A percentile compares a stretch with the other conserved stretches of the same genome.
Conservation (phyloP, 1,140 invertebrate species). For the Euwallacea fornicatus region DNA sequence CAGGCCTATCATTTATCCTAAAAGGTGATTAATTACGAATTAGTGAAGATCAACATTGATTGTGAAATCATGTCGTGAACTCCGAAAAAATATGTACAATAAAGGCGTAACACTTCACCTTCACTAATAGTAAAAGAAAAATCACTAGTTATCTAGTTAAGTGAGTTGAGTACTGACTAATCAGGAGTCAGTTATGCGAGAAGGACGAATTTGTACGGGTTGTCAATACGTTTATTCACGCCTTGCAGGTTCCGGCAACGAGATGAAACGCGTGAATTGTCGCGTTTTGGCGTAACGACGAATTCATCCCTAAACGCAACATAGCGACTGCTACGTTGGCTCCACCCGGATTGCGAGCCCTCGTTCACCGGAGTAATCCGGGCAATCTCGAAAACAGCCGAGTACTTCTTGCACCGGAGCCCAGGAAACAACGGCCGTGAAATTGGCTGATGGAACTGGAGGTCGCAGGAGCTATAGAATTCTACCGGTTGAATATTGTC, state of each 20-base stretch:
- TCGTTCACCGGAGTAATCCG: conserved; percentile 33
- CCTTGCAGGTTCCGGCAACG: conserved; percentile 1
- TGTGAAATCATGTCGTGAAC: too few relatives aligned
- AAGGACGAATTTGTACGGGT: neutral
- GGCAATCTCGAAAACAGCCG: conserved; percentile 30
- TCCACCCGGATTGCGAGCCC: conserved; percentile 47
- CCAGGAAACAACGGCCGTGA: conserved; percentile 45
- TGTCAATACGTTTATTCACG: neutral
- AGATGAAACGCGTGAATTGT: conserved; percentile 18
- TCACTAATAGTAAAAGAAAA: neutral
- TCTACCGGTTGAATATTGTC: neutral
- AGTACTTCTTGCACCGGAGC: conserved; percentile 29
- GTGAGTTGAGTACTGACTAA: neutral
- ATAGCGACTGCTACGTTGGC: conserved; percentile 38
- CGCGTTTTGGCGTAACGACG: neutral
- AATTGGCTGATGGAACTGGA: conserved; percentile 27
- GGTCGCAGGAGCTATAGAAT: neutral
- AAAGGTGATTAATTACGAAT: too few relatives aligned
- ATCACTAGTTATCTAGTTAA: neutral
- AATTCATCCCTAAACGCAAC: conserved; percentile 17
- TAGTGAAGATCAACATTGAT: too few relatives aligned
- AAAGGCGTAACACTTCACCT: conserved; percentile 1
- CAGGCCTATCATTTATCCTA: too few relatives aligned
- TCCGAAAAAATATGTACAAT: neutral
- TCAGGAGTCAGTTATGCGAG: neutral